Base-by-base conservation (phyloP, 2,797 vertebrate species). In the Melanogrammus aeglefinus region DNA sequence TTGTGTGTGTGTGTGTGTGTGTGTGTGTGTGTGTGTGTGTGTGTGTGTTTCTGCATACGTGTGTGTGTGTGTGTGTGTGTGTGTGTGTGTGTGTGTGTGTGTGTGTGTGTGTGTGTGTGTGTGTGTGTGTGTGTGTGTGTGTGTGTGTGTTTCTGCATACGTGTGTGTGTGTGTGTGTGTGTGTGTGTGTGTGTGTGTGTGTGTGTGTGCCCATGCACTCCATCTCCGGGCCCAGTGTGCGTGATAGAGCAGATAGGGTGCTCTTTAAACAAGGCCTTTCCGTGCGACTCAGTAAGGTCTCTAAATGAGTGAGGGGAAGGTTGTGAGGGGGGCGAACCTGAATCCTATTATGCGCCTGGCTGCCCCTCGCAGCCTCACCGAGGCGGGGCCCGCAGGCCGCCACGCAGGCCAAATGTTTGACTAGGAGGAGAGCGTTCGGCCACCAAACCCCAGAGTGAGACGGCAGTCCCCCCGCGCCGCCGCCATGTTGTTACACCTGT, bases 271-370 rank as follows among this genome's bases (percentile, higher is more conserved):
- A 86, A 85, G 85, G 84, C 81, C 57, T 63, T 86, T 83, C 78
- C 81, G 80, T 85, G 39, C 44, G 79, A 87, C 82, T 86, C 88
- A 85, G 80, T 83, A 80, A 85, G 70, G 70, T 84, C 80, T 88
- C 87, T 82, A 86, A 88, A 89, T 88, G 87, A 89, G 87, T 9
- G 79, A 81, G 73, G 78, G 83, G 83, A 91, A 89, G 85, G 78
- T 90, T 89, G 83, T 12, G 29, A 66, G 84, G 88, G 91, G 90
- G 91, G 90, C 89, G 85, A 87, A 88, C 73, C 86, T 88, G 89
- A 84, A 92, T 91, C 82, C 38, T 80, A 87, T 86, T 89, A 88
- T 91, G 83, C 84, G 83, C 89, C 80, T 85, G 79, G 69, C 84
- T 87, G 86, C 84, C 81, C 78, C 47, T 78, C 80, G 81, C 79